Conservation (phyloP, 2,113 vertebrate genomes). For the Toxostoma redivivum region DNA sequence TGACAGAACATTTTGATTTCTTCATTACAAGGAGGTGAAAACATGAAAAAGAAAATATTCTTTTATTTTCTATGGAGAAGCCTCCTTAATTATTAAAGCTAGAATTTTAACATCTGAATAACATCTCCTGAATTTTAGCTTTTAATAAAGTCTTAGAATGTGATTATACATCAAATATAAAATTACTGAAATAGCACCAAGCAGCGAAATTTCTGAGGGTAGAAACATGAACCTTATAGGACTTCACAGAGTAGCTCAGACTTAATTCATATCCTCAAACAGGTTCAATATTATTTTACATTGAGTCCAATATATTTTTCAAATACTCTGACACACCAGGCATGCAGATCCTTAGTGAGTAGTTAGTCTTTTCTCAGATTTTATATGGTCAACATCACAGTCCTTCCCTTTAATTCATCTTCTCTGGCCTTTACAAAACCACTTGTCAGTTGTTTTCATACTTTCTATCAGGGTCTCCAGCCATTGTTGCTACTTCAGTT, state of each 20-base stretch:
- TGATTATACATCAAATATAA: not conserved
- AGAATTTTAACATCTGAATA: not conserved
- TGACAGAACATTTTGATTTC: not conserved
- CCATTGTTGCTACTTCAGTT: rapidly evolving
- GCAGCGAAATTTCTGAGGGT: not conserved
- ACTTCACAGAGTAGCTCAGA: not conserved
- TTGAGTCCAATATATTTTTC: not conserved
- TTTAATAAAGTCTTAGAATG: not conserved
- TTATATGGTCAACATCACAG: not conserved
- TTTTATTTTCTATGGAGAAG: not conserved
- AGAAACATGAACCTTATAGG: not conserved
- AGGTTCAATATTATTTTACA: not conserved
- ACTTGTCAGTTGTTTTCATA: not conserved
- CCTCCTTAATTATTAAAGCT: not conserved
- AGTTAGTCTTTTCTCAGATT: not conserved
- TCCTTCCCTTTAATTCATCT: not conserved
- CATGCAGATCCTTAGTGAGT: not conserved
- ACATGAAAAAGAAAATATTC: not conserved
- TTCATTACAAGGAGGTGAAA: not conserved
- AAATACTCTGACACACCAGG: not conserved
- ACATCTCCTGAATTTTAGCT: not conserved
- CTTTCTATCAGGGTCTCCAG: not conserved
- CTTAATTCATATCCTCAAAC: not conserved
- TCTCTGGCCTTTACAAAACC: not conserved
- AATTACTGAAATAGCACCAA: not conserved